Evolutionary conservation across 2,113 vertebrate species (phyloP), one percentile per base, ranked within the genome.

Genomic region (Furnarius figulus): DNA sequence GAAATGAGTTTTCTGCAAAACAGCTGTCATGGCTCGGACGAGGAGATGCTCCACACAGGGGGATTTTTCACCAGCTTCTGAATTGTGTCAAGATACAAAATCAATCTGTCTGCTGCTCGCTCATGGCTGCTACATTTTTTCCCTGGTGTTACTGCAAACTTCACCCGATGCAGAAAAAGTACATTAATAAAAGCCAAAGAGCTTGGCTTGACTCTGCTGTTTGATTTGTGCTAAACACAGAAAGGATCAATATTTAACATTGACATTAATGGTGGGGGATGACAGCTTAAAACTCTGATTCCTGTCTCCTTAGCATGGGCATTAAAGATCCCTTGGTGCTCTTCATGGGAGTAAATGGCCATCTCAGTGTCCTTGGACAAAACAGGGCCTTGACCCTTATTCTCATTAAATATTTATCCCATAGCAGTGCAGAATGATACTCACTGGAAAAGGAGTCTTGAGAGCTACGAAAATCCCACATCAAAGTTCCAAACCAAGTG

Each of bases 171-270:
- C 63, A 89, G 87, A 93, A 90, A 90, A 94, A 75, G 63, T 81
- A 89, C 95, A 97, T 96, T 94, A 96, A 92, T 95, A 93, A 79
- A 88, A 97, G 91, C 44, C 83, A 79, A 35, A 85, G 88, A 88
- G 37, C 18, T 15, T 67, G 76, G 44, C 92, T 85, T 7, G 10
- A 46, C 80, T 95, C 52, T 81, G 55, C 75, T 90, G 89, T 79
- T 96, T 85, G 66, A 82, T 62, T 90, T 91, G 87, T 94, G 77
- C 87, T 93, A 83, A 96, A 91, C 67, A 95, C 76, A 94, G 52
- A 72, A 80, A 73, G 56, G 77, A 96, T 97, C 95, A 11, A 97
- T 97, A 97, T 77, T 75, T 84, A 95, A 89, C 85, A 52, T 15
- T 90, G 93, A 91, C 91, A 83, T 87, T 97, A 97, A 96, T 90